Conservation (phyloP, 2,797 vertebrate species). For the Odontamblyopus lacepedii region DNA sequence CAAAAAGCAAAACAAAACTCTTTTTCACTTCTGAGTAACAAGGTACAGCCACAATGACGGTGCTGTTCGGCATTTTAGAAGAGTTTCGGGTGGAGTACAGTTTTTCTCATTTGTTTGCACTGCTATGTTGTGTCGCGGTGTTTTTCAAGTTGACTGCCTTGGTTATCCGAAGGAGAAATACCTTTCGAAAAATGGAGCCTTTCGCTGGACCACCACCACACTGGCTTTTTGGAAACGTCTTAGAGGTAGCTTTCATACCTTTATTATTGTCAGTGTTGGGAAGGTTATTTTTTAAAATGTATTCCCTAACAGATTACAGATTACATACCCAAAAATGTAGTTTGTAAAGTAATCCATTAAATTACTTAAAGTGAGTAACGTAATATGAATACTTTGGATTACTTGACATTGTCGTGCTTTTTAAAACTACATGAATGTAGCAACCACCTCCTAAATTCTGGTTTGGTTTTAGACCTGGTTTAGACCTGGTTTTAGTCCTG, state of each 20-base stretch:
- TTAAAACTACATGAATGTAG: no score
- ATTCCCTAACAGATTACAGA: no score
- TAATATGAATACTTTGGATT: no score
- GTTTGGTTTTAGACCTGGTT: no score
- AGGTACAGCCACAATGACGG: neutral
- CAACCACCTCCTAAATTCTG: no score
- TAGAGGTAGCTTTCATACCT: constrained; percentile 40
- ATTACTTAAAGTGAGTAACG: no score
- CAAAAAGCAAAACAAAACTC: neutral
- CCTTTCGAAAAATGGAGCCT: neutral
- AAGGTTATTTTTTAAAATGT: no score
- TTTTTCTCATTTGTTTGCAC: constrained; percentile 36
- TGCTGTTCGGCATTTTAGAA: constrained; percentile 32
- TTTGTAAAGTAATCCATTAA: no score
- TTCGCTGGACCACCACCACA: constrained; percentile 70
- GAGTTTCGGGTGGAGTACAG: constrained; percentile 2
- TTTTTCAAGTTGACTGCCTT: constrained; percentile 34
- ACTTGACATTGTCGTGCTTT: no score
- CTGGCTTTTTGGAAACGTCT: constrained; percentile 72
- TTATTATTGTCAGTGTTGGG: neutral
- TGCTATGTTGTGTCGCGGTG: constrained; percentile 39
- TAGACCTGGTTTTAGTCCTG: no score
- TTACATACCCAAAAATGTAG: no score
- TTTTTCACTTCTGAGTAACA: neutral
- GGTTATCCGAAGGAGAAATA: constrained; percentile 15